Conservation (phyloP, 2,797 vertebrate species). For the Alauda arvensis region DNA sequence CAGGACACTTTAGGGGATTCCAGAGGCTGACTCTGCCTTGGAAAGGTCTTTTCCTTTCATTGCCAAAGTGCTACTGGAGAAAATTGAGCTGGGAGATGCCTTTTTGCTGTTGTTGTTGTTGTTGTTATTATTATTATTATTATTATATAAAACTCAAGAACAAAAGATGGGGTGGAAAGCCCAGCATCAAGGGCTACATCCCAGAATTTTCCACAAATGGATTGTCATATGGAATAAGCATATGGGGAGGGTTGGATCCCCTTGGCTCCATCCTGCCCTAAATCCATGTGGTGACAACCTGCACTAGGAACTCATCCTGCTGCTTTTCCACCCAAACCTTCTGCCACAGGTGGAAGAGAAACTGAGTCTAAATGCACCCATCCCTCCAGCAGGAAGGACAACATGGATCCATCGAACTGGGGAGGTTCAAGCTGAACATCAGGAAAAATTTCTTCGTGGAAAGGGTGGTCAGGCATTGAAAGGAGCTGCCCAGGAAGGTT, state of each 20-base stretch:
- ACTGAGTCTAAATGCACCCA: accelerated
- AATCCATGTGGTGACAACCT: not conserved
- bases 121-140: not conserved
- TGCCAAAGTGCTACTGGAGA: not conserved
- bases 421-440: not conserved
- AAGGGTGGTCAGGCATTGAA: not conserved
- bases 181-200: not conserved
- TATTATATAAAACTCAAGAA: not conserved
- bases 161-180: not conserved
- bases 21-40: not conserved
- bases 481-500: not conserved
- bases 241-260: not conserved
- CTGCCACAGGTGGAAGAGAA: not conserved
- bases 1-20: accelerated
- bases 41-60: accelerated
- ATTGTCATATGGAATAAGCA: not conserved
- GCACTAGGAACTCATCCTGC: not conserved
- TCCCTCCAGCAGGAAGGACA: not conserved
- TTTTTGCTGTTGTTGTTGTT: too few species aligned
- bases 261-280: not conserved
- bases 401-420: not conserved
- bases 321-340: not conserved
- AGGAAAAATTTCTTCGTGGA: not conserved
- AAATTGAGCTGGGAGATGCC: not conserved
- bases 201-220: not conserved